phyloP scores from a whole-genome alignment of 2,797 vertebrate genomes.

The Hephaestus fuliginosus region DNA sequence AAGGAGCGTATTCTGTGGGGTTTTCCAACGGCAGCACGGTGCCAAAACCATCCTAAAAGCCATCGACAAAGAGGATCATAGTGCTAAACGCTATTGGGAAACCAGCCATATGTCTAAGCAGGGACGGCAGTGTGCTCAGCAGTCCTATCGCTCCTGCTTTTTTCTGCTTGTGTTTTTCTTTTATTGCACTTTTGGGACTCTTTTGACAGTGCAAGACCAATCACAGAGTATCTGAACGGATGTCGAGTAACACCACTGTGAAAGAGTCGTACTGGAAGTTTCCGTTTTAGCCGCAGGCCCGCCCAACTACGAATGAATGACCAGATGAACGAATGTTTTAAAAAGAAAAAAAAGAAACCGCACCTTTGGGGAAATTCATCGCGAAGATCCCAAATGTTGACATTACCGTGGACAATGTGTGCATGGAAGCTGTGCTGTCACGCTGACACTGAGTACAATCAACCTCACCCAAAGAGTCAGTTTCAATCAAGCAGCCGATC shows the following conservation, averaged over 20 bases:
- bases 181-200: conserved; percentile 65
- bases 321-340: conserved; percentile 74
- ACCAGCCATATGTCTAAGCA: conserved; percentile 62
- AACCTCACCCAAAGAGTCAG: conserved; percentile 73
- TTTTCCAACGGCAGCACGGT: conserved; percentile 70
- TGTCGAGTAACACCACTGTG: conserved; percentile 70
- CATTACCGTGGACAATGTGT: conserved; percentile 66
- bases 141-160: conserved; percentile 30
- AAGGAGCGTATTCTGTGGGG: conserved; percentile 31
- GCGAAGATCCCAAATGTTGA: conserved; percentile 67
- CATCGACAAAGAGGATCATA: conserved; percentile 64
- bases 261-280: conserved; percentile 50
- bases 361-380: conserved; percentile 71
- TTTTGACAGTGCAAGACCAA: conserved; percentile 56
- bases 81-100: conserved; percentile 67
- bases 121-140: conserved; percentile 45
- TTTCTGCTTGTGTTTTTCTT: conserved; percentile 53
- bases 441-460: conserved; percentile 76
- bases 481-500: conserved; percentile 38
- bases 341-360: conserved; percentile 30
- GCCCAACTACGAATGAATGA: conserved; percentile 71
- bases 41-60: conserved; percentile 75
- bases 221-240: conserved; percentile 55
- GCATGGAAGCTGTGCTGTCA: conserved; percentile 69
- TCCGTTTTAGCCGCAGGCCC: conserved; percentile 50